phyloP scores from a whole-genome alignment of 1,140 invertebrate genomes.

The Idris sp. region DNA sequence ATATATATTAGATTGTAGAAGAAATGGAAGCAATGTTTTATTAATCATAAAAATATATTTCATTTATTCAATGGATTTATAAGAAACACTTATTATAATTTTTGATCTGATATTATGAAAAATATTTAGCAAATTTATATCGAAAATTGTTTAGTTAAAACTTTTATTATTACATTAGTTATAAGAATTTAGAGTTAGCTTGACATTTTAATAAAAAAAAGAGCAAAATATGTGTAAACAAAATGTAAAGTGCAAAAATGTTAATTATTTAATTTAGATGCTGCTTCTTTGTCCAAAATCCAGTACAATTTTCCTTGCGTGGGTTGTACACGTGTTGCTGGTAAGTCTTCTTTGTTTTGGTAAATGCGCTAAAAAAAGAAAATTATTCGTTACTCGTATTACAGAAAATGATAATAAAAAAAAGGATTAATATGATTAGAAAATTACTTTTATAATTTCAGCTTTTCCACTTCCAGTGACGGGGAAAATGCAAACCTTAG shows the following conservation, averaged over 20 bases:
- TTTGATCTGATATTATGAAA: constrained; percentile 16
- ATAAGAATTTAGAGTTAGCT: too few species aligned
- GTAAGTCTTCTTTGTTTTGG: constrained; percentile 85
- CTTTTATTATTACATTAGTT: too few species aligned
- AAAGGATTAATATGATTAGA: neutral
- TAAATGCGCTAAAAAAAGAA: constrained; percentile 83
- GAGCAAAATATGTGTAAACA: too few species aligned
- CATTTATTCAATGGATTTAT: too few species aligned
- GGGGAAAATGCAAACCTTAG: constrained; percentile 90
- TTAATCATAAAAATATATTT: too few species aligned
- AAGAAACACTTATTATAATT: too few species aligned
- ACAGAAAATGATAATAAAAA: neutral
- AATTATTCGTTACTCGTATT: neutral
- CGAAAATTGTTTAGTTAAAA: too few species aligned
- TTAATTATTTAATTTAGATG: constrained; percentile 69
- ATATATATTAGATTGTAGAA: too few species aligned
- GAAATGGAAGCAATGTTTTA: too few species aligned
- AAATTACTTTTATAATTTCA: constrained; percentile 79
- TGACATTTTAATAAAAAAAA: too few species aligned
- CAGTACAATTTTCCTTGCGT: constrained; percentile 85
- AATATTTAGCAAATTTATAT: constrained; percentile 3
- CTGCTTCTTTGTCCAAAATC: constrained; percentile 89
- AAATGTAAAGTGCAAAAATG: too few species aligned
- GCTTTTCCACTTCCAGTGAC: constrained; percentile 91
- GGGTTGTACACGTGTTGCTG: constrained; percentile 85